Percentiles rank a stretch among this genome's conserved stretches.
These are phyloP conservation scores for Marcusenius ussheri DNA, from an alignment of 2,113 vertebrate genomes.

Conservation along the genomic window DNA sequence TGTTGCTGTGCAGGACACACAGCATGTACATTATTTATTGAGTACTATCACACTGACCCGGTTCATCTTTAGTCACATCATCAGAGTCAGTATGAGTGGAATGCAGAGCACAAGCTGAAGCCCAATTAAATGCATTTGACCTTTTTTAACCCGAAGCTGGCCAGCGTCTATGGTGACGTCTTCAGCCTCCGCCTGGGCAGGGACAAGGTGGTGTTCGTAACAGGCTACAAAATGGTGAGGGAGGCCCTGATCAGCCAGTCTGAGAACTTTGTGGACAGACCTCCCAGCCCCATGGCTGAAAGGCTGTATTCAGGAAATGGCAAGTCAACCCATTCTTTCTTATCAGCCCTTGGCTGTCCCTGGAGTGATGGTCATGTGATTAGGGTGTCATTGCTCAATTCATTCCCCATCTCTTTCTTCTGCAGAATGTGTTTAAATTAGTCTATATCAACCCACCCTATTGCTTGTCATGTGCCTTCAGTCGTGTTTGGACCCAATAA, in stretches of 20 bases:
- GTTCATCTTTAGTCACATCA: neutral
- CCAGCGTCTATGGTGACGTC: constrained; percentile 64
- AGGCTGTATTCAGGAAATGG: constrained; percentile 54
- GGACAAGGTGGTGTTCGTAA: constrained; percentile 47
- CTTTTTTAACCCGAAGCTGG: constrained; percentile 48
- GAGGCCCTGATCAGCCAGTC: constrained; percentile 67
- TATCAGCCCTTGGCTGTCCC: neutral
- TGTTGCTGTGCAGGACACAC: neutral
- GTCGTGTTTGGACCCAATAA: neutral
- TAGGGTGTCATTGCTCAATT: neutral
- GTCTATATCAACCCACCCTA: neutral
- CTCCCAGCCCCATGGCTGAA: constrained; percentile 40
- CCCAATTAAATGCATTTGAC: constrained; percentile 21
- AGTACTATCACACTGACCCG: neutral
- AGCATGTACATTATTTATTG: neutral
- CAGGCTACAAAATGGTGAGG: constrained; percentile 61
- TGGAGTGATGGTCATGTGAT: neutral
- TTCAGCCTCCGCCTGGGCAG: constrained; percentile 46
- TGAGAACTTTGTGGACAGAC: constrained; percentile 62
- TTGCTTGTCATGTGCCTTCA: neutral
- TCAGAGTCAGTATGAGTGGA: neutral
- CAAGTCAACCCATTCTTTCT: constrained; percentile 26
- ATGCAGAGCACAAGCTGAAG: neutral
- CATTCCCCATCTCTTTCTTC: neutral
- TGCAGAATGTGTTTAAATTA: neutral